Evolutionary conservation across 2,113 vertebrate species (phyloP), one percentile per base, ranked within the genome.

Genomic region (Drymodes brunneopygia): DNA sequence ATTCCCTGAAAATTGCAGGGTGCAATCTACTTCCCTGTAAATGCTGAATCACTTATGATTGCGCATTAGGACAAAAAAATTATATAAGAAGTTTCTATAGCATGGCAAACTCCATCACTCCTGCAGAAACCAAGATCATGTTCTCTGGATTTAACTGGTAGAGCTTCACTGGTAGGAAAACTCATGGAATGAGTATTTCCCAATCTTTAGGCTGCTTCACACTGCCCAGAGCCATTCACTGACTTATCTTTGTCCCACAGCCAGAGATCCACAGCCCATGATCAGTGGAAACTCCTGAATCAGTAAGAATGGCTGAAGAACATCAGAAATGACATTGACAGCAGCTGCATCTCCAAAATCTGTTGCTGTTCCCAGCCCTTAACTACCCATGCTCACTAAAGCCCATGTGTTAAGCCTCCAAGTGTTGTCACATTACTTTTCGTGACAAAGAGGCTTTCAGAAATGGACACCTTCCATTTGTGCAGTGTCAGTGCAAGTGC

Each of bases 341-440:
- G 27, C 3, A 15, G 15, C 74, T 71, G 69, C 75, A 70, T 22
- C 51, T 75, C 75, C 66, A 47, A 93, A 88, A 48, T 21, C 53
- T 29, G 11, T 15, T 44, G 13, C 35, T 70, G 9, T 40, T 84
- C 84, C n/a, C 40, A 75, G 48, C 64, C 15, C 23, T 74, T 53
- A 51, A 20, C 31, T 60, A 92, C 31, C 72, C 47, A 51, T 36
- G 3, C 19, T 86, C 27, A n/a, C 54, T 45, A 7, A 45, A 80
- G 50, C 3, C 42, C 1, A 0, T 3, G 6, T 17, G 11, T 44
- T 40, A 77, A 79, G 1, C 24, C 19, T 75, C 8, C 8, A 31
- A 70, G 28, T 14, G 3, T 10, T 35, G 7, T 12, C 42, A 50
- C 18, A 13, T n/a, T 47, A 14, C 28, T 93, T 91, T 83, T 53